These are phyloP conservation scores for Aphrocallistes beatrix DNA, from an alignment of 37 sponge, comb jelly and placozoan species.

Conservation along the genomic window DNA sequence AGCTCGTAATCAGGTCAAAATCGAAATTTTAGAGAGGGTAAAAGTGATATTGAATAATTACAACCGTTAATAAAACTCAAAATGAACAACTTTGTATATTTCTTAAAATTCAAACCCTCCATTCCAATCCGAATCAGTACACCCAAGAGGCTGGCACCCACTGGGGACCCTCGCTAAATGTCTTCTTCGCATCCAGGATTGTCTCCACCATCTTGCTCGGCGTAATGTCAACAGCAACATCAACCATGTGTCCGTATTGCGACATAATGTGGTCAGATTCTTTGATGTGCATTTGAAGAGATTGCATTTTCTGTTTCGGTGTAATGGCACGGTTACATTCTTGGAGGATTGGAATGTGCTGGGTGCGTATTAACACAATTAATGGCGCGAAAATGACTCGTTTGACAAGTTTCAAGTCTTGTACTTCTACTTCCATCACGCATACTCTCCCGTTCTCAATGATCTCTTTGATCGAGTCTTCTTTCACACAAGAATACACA, in stretches of 20 bases:
- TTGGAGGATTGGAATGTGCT: neutral
- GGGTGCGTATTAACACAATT: neutral
- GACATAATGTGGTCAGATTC: neutral
- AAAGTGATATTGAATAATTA: conserved; percentile 9
- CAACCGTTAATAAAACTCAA: neutral
- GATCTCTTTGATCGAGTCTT: neutral
- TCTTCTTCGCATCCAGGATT: neutral
- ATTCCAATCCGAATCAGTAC: neutral
- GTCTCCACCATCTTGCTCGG: neutral
- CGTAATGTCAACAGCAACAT: conserved; percentile 1
- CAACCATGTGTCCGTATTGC: neutral
- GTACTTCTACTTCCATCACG: neutral
- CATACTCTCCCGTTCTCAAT: neutral
- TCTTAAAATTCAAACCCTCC: neutral
- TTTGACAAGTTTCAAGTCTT: neutral
- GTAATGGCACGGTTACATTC: neutral
- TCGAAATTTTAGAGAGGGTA: neutral
- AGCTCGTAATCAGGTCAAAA: no score
- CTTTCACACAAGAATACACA: neutral
- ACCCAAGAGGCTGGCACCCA: conserved; percentile 13
- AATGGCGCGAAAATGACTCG: neutral
- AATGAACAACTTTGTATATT: neutral
- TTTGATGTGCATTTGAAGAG: neutral
- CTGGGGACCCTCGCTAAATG: neutral
- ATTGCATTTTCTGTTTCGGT: neutral